Percentiles rank a stretch among this genome's conserved stretches.
These are phyloP conservation scores for Neolamprologus longior DNA, from an alignment of 2,113 vertebrate genomes.

Conservation along the genomic window DNA sequence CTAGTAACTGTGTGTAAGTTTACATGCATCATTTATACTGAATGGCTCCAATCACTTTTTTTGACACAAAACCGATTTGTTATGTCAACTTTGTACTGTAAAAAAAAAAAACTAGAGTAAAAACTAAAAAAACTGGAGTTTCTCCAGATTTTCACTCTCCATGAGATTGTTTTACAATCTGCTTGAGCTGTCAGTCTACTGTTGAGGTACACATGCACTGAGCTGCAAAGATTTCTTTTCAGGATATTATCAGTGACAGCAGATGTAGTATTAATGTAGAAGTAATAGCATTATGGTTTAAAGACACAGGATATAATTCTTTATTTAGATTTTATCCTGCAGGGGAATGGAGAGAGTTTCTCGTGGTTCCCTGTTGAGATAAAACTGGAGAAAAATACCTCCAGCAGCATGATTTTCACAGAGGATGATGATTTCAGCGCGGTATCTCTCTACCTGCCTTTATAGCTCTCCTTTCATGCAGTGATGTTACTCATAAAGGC, in stretches of 20 bases:
- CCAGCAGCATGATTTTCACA: background rate
- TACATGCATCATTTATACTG: background rate
- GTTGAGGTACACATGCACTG: background rate
- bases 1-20: background rate
- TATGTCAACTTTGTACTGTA: background rate
- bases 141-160: background rate
- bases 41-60: background rate
- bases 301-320: background rate
- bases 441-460: constrained; percentile 2
- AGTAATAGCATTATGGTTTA: background rate
- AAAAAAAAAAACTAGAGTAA: background rate
- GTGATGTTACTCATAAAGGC: constrained; percentile 48
- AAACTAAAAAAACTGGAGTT: background rate
- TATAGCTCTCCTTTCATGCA: constrained; percentile 7
- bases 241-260: background rate
- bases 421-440: background rate
- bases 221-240: background rate
- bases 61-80: background rate
- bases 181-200: background rate
- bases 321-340: constrained; percentile 4
- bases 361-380: background rate
- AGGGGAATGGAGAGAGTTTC: background rate
- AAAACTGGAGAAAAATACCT: constrained; percentile 3
- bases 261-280: background rate
- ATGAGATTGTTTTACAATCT: background rate